A percentile compares a stretch with the other conserved stretches of the same genome.
Evolutionary conservation across 92 coral and sea anemone genomes (phyloP).

Genomic region (Parazoanthus atlanticus): DNA sequence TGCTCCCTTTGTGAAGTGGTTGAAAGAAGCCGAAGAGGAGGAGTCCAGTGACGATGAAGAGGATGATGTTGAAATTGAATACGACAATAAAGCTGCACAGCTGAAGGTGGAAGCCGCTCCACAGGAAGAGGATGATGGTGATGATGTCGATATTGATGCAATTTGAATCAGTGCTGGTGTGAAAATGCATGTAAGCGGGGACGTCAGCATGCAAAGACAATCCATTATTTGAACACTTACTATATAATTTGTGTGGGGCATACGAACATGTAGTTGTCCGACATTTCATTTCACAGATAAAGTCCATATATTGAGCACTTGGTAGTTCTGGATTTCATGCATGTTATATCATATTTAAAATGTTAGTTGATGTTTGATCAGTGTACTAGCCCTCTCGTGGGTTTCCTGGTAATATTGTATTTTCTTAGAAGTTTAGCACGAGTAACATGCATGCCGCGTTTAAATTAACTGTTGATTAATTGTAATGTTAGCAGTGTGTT

Average conservation of each 20-base stretch:
- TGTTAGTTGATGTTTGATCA: background rate
- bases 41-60: slow-evolving; percentile 87
- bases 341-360: background rate
- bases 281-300: background rate
- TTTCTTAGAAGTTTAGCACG: too few relatives aligned
- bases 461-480: too few relatives aligned
- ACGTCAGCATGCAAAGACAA: background rate
- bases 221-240: background rate
- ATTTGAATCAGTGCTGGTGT: slow-evolving; percentile 50
- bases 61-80: slow-evolving; percentile 87
- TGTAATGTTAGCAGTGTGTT: too few relatives aligned
- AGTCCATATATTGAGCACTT: background rate
- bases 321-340: background rate
- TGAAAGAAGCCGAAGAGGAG: slow-evolving; percentile 98
- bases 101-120: slow-evolving; percentile 60
- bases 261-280: background rate
- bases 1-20: slow-evolving; percentile 91
- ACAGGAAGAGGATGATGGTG: slow-evolving; percentile 59
- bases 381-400: too few relatives aligned
- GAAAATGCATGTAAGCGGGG: background rate
- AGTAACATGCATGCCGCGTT: too few relatives aligned
- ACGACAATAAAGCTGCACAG: slow-evolving; percentile 84
- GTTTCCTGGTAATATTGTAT: too few relatives aligned
- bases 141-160: slow-evolving; percentile 94
- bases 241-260: background rate